Percentiles rank a stretch among this genome's conserved stretches.
Evolutionary conservation across 37 sponge, comb jelly and placozoan species (phyloP).

Genomic region (Hexactinellida sp.): DNA sequence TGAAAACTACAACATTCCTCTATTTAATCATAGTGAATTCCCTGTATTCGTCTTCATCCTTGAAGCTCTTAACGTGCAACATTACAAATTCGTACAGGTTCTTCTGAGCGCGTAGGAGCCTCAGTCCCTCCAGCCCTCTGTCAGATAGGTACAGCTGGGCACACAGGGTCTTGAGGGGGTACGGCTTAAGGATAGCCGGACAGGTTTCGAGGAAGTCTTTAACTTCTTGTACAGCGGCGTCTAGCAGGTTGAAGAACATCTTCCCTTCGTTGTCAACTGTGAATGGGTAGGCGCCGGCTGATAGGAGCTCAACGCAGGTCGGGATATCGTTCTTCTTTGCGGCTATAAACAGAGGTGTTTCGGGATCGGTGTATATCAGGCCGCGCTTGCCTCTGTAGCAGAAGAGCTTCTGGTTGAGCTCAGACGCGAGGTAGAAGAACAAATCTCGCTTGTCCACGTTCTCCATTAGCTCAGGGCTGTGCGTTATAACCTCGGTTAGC

Average conservation of each 20-base stretch:
- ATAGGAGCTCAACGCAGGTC: background rate
- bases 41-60: background rate
- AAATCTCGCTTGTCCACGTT: background rate
- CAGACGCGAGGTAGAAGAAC: background rate
- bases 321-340: slow-evolving; percentile 4
- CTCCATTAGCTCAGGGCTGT: background rate
- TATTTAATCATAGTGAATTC: slow-evolving; percentile 7
- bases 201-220: background rate
- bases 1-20: background rate
- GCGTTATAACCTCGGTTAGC: background rate
- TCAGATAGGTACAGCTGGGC: background rate
- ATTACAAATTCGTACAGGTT: background rate
- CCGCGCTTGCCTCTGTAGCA: background rate
- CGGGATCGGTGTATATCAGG: background rate
- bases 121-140: background rate
- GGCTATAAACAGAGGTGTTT: background rate
- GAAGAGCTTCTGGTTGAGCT: slow-evolving; percentile 1
- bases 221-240: background rate
- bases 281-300: background rate
- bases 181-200: background rate
- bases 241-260: background rate
- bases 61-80: background rate
- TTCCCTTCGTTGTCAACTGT: background rate
- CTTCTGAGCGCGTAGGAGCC: background rate
- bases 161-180: background rate